Base-by-base conservation (phyloP, 2,113 vertebrate genomes). In the Sylvietta virens region DNA sequence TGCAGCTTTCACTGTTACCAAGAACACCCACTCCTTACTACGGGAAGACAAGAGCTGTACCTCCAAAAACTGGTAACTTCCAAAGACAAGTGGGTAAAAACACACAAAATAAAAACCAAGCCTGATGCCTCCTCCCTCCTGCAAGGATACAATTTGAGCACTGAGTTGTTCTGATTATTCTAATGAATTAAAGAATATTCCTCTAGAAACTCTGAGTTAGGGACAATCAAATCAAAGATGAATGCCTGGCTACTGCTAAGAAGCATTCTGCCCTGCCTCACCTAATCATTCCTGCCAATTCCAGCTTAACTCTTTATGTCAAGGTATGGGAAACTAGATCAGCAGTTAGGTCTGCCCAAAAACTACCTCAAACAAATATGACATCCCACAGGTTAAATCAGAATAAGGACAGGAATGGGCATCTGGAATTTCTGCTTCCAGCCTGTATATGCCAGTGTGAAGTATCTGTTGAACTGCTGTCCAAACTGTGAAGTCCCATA, bases 11-110 rank as follows among this genome's bases (percentile, higher is more conserved):
- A 42, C 76, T 3, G 4, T 71, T 74, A 94, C 88, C 76, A 92
- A 74, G 76, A 54, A 80, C 67, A 83, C 39, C 69, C 60, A 78
- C 74, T 82, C 66, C 85, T 94, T 88, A 92, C 79, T 77, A 79
- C 2, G 5, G 53, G 61, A 81, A 87, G 24, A 48, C 6, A 35
- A 60, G 35, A 88, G 47, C 50, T 54, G 4, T 51, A 83, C n/a
- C 71, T 88, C 50, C 56, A 39, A 61, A 78, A 70, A 61, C 28
- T 15, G 15, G 15, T 54, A 37, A 86, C 48, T 77, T 72, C 57
- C 45, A 82, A 57, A 84, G 54, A 77, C 13, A 33, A 51, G 2
- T 9, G 10, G 6, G 2, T 9, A 54, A 50, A 71, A 58, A 13
- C 16, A 14, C 19, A 13, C 6, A 44, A 56, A 70, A 35, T 18